Evolutionary conservation across 2,797 vertebrate genomes (phyloP), one percentile per base, ranked within the genome.

Genomic region (Danio aesculapii): DNA sequence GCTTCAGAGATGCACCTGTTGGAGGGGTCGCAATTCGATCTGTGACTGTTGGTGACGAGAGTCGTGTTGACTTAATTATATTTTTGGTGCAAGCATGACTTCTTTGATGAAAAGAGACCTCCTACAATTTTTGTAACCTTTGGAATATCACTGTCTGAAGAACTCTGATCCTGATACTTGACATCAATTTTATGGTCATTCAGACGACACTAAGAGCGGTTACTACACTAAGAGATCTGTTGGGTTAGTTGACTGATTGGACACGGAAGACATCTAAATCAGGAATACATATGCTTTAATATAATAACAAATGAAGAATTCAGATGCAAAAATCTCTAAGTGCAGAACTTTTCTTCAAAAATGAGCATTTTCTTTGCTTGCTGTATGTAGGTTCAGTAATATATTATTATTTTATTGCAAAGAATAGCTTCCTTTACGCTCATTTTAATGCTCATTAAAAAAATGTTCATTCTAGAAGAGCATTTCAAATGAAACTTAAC

Each of bases 1-100:
- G 57, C 63, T 81, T 73, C 77, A 87, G 83, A 81, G 80, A 82
- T 86, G 90, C 90, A 92, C 90, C 89, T 92, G 89, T 89, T 83
- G 53, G 72, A 71, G 59, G 71, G 6, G 46, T 53, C 68, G 81
- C 66, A 78, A 82, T 77, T 75, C 46, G 55, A 72, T 68, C 52
- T 67, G 75, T 73, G 79, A 64, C 81, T 61, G 46, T 41, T 71
- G 59, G 79, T 71, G 81, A 81, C 83, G 68, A 61, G 75, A 67
- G 50, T 76, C 64, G 14, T 71, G 58, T 79, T 67, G 46, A 52
- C 11, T 69, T 69, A 71, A 79, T 82, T 74, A 66, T 76, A 76
- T 85, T 73, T 77, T 68, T 68, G 57, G 16, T 47, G 13, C 59
- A 76, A 30, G 75, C 59, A 75, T 75, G 66, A 66, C 9, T 75